Percentiles rank a stretch among this genome's conserved stretches.
Evolutionary conservation across 2,888 invertebrate genomes (phyloP).

Genomic region (Lissonota sp.): DNA sequence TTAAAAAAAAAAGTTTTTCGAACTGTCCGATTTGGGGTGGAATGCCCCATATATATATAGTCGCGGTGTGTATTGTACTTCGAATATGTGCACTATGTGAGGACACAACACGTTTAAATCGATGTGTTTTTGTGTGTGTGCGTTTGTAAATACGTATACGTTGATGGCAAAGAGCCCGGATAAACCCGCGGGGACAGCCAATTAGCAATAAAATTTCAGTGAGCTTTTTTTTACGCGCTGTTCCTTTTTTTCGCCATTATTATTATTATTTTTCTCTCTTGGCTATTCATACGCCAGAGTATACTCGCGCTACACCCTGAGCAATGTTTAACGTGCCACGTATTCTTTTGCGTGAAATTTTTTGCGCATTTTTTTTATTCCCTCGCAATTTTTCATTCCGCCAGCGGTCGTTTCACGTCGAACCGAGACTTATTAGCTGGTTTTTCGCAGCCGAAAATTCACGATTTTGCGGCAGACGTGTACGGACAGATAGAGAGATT

Average conservation of each 20-base stretch:
- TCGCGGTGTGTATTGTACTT: constrained; percentile 26
- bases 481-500: constrained; percentile 24
- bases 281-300: constrained; percentile 50
- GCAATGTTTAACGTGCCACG: constrained; percentile 49
- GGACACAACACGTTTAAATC: constrained; percentile 46
- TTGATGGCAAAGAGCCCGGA: constrained; percentile 53
- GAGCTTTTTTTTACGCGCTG: constrained; percentile 44
- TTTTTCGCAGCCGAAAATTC: constrained; percentile 47
- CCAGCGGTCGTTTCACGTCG: constrained; percentile 27
- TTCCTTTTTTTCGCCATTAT: constrained; percentile 29
- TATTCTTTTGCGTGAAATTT: constrained; percentile 22
- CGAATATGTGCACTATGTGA: constrained; percentile 24
- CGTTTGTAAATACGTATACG: background rate
- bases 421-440: constrained; percentile 17
- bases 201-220: constrained; percentile 68
- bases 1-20: too few species aligned
- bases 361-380: constrained; percentile 10
- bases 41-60: too few species aligned
- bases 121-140: background rate
- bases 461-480: constrained; percentile 24
- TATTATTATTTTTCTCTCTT: constrained; percentile 37
- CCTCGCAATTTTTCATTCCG: background rate
- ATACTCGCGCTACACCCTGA: constrained; percentile 12
- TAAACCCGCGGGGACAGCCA: constrained; percentile 64
- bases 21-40: too few species aligned